Conservation (phyloP, 2,888 invertebrate species). For the Hartigia nigra region DNA sequence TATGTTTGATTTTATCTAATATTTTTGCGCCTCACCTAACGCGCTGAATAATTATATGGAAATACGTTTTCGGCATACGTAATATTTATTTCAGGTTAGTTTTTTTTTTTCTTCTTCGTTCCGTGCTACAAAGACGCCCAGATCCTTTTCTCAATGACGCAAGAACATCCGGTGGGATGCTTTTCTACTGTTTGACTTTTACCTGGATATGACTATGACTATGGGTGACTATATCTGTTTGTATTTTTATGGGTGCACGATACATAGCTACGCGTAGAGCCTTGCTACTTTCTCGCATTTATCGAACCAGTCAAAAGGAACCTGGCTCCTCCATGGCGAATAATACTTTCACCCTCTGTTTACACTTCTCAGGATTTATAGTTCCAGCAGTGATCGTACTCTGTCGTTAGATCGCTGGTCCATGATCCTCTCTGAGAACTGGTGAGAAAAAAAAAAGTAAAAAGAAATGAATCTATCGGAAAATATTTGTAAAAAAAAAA, state of each 20-base stretch:
- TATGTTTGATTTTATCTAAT: neutral
- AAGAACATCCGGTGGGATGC: neutral
- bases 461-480: neutral
- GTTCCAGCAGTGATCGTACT: neutral
- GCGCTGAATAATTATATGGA: neutral
- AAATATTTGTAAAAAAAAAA: neutral
- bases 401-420: neutral
- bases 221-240: neutral
- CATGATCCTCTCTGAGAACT: neutral
- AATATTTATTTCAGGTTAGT: neutral
- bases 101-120: neutral
- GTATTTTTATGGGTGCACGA: neutral
- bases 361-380: slow-evolving; percentile 24
- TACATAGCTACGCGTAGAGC: neutral
- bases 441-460: no score
- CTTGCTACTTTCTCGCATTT: neutral
- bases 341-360: slow-evolving; percentile 28
- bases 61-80: neutral
- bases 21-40: neutral
- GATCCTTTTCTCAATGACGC: neutral
- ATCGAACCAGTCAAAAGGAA: neutral
- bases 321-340: slow-evolving; percentile 14
- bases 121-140: neutral
- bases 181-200: neutral
- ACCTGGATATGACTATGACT: neutral